A percentile compares a stretch with the other conserved stretches of the same genome.
Conservation (phyloP, 2,888 invertebrate genomes). For the Synergus laeviventris region DNA sequence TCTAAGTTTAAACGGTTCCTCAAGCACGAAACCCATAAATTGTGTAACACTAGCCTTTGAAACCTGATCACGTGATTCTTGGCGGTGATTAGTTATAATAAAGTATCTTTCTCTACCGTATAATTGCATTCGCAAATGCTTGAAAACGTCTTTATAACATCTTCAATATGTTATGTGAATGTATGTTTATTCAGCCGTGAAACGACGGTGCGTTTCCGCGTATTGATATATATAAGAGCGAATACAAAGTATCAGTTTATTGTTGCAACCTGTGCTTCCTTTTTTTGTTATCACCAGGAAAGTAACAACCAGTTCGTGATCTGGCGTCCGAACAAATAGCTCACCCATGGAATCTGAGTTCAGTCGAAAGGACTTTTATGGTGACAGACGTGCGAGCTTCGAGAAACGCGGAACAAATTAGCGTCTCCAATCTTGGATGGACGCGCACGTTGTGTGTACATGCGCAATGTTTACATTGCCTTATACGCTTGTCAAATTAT, state of each 20-base stretch:
- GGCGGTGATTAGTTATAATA: conserved; percentile 19
- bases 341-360: background rate
- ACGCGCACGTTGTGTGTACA: too few relatives aligned
- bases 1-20: background rate
- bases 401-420: background rate
- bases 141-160: conserved; percentile 25
- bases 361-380: conserved; percentile 1
- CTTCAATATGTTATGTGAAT: background rate
- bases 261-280: conserved; percentile 4
- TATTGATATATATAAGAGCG: background rate
- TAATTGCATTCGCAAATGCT: conserved; percentile 9
- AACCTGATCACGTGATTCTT: conserved; percentile 6
- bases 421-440: background rate
- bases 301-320: background rate
- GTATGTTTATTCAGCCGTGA: conserved; percentile 12
- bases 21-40: background rate
- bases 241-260: background rate
- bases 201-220: background rate
- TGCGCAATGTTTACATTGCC: too few relatives aligned
- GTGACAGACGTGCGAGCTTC: background rate
- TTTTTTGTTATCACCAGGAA: background rate
- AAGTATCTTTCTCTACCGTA: conserved; percentile 2
- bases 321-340: background rate
- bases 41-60: conserved; percentile 3
- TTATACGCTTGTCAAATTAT: too few relatives aligned